phyloP scores from a whole-genome alignment of 2,888 invertebrate species.

The Acleris laterana region DNA sequence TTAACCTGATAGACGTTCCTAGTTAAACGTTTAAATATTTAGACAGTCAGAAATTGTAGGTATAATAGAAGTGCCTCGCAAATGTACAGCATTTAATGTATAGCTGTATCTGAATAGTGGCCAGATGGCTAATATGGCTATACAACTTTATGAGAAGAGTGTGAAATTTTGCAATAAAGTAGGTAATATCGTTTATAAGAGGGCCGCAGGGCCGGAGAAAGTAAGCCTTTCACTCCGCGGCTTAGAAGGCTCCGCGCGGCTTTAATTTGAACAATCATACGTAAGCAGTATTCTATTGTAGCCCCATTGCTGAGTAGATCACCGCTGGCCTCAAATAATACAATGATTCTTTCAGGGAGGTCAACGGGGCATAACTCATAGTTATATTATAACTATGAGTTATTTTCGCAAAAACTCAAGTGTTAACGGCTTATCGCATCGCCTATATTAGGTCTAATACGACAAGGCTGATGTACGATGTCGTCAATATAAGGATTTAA shows the following conservation, averaged over 20 bases:
- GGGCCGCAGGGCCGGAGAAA: constrained; percentile 81
- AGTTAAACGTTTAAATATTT: neutral
- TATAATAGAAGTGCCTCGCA: neutral
- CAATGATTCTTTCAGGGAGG: constrained; percentile 32
- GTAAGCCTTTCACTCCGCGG: constrained; percentile 77
- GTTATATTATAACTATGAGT: too few relatives aligned
- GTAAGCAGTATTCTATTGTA: constrained; percentile 55
- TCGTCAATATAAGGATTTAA: constrained; percentile 29
- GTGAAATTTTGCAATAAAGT: constrained; percentile 77
- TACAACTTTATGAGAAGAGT: constrained; percentile 58
- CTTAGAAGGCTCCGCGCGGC: constrained; percentile 57
- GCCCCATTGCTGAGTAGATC: constrained; percentile 25
- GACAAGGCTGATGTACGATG: constrained; percentile 16
- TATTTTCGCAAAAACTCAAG: neutral
- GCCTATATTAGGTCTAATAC: constrained; percentile 15
- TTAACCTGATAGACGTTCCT: neutral
- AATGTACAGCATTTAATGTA: too few relatives aligned
- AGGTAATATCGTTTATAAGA: constrained; percentile 58
- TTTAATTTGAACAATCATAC: constrained; percentile 73
- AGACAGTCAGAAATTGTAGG: neutral
- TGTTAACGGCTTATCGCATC: constrained; percentile 6
- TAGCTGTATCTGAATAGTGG: neutral
- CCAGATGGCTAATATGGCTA: neutral
- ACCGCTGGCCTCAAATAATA: constrained; percentile 14
- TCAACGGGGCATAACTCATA: constrained; percentile 23